Evolutionary conservation across 2,113 vertebrate species (phyloP), one percentile per base, ranked within the genome.

Genomic region (Gulo gulo): DNA sequence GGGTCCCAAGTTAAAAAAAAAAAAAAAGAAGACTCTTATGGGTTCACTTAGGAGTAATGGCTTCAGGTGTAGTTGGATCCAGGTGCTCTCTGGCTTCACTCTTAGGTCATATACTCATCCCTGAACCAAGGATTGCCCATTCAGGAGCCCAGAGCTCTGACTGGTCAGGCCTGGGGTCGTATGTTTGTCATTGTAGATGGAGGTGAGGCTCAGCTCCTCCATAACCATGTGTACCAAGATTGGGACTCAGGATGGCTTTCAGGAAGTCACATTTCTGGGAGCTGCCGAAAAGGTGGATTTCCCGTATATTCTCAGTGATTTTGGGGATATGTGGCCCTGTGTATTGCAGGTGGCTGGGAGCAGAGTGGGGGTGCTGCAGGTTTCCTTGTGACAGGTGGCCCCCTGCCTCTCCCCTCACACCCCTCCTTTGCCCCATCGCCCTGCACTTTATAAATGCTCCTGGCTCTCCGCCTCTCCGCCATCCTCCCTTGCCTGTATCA

Each of bases 401-500:
- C 71, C 34, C 69, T 65, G 45, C 42, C n/a, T 73, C 80, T n/a
- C 67, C 57, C 55, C 5, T 0, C 31, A 31, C 45, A 11, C 61
- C 94, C 79, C 93, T 67, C 92, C 61, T 79, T 67, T 57, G 86
- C 57, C 69, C 0, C 0, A 26, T 97, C 39, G 12, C 92, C 91
- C 93, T 50, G 42, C 50, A 80, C 91, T 86, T 98, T 95, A 96
- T 81, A 93, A 96, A 96, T 97, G 92, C 20, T 69, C 88, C 45
- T 2, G 2, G 71, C 57, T 88, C 36, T 55, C 55, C 0, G 39
- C 67, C 93, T 83, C 7, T 29, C 14, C 11, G 6, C 63, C 16
- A 3, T 31, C 85, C 94, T 69, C 79, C 84, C 59, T 31, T 61
- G 74, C 39, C 55, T 4, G 45, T 42, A 52, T 91, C 81, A 88